Evolutionary conservation across 2,113 vertebrate species (phyloP), one percentile per base, ranked within the genome.

Genomic region (Synodontis membranacea): DNA sequence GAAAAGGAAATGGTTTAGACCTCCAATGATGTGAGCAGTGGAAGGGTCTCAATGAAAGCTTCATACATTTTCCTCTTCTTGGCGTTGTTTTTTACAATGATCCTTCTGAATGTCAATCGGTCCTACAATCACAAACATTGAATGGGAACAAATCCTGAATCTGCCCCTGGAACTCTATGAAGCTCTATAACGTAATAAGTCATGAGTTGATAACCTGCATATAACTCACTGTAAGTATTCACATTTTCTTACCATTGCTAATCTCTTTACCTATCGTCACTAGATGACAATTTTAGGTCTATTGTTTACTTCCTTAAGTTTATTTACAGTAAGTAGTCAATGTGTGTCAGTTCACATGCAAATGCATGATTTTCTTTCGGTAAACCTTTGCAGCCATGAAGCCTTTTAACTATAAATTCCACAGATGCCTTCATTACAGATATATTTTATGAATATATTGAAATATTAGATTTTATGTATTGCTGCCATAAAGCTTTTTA

Each of bases 21-120:
- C 95, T 99, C 98, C 94, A 99, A 95, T 62, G 97, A 99, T 90
- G 97, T 99, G 89, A 99, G 97, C 91, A 99, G 96, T 60, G 98
- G 98, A 90, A 99, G 93, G 9, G 98, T 98, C 93, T 98, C 96
- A 84, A 99, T 99, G 92, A 99, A 99, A 85, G 95, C 97, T 93
- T 99, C 98, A 92, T 99, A 99, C 96, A 98, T 95, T 96, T 92
- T 97, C 92, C 97, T 96, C 93, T 99, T 99, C 96, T 97, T 98
- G 91, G 98, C 98, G 90, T 99, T 99, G 91, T 99, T 99, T 95
- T 99, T 99, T 72, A 99, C 96, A 94, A 99, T 99, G 93, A 99
- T 99, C 93, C 98, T 97, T 94, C 98, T 95, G 90, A 95, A 95
- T 66, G 93, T 94, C 88, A 95, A 89, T 89, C 93, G 93, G 90